phyloP scores from a whole-genome alignment of 2,888 invertebrate species.

The Notocelia uddmanniana region DNA sequence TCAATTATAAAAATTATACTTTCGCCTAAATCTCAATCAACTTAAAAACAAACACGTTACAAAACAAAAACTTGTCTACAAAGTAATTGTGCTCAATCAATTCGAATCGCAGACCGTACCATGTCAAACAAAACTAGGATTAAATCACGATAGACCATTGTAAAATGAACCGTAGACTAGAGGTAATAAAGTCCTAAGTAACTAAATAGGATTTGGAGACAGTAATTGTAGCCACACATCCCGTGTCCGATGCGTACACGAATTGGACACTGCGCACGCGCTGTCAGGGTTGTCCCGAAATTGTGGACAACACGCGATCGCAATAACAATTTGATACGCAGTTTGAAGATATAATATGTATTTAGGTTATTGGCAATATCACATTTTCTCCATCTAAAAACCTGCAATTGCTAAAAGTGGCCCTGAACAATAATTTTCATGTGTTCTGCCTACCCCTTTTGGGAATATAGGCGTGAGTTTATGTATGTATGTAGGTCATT shows the following conservation, averaged over 20 bases:
- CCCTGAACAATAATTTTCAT: no score
- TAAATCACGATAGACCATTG: not conserved
- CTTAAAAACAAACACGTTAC: constrained; percentile 11
- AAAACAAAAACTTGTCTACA: constrained; percentile 16
- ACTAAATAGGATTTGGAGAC: not conserved
- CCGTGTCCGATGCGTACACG: constrained; percentile 19
- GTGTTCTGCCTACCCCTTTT: no score
- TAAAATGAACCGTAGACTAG: not conserved
- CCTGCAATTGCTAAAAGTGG: no score
- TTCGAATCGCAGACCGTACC: constrained; percentile 4
- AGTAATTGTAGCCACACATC: constrained; percentile 30
- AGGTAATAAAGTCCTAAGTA: not conserved
- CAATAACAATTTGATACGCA: not conserved
- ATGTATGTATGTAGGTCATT: no score
- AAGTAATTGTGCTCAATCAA: constrained; percentile 27
- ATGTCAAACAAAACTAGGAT: not conserved
- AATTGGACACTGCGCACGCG: constrained; percentile 38
- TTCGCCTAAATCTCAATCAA: constrained; percentile 15
- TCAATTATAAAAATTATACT: constrained; percentile 3
- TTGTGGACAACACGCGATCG: constrained; percentile 50
- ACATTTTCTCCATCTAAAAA: no score
- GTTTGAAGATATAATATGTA: not conserved
- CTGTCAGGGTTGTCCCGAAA: constrained; percentile 31
- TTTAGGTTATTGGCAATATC: no score
- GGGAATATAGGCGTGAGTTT: no score